Percentiles rank a stretch among this genome's conserved stretches.
phyloP scores from a whole-genome alignment of 1,140 invertebrate species.

The Drosophila kikkawai region DNA sequence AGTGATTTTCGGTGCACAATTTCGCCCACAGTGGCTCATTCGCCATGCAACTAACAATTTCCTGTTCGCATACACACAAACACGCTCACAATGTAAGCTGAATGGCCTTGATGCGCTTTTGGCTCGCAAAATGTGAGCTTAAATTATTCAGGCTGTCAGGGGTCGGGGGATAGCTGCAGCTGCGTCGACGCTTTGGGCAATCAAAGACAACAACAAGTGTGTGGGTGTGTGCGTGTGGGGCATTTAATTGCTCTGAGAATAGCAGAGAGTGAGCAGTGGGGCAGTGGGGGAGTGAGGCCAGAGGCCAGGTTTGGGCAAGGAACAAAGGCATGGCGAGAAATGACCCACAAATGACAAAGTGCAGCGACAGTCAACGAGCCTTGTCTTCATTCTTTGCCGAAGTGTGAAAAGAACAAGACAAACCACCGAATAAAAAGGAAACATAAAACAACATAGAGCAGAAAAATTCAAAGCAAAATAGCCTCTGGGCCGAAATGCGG shows the following conservation, averaged over 20 bases:
- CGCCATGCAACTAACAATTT: conserved; percentile 56
- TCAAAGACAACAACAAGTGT: conserved; percentile 64
- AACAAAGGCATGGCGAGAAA: conserved; percentile 37
- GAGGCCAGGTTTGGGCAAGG: neutral
- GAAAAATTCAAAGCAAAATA: conserved; percentile 23
- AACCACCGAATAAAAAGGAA: conserved; percentile 52
- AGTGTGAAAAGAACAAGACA: conserved; percentile 68
- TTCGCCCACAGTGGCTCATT: conserved; percentile 27
- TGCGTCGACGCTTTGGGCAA: conserved; percentile 53
- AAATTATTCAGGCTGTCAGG: conserved; percentile 70
- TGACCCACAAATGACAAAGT: conserved; percentile 74
- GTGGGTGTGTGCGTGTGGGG: conserved; percentile 32
- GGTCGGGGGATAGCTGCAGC: conserved; percentile 34
- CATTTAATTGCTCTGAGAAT: conserved; percentile 76
- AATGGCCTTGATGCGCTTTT: conserved; percentile 64
- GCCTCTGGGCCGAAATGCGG: conserved; percentile 37
- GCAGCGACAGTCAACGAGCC: conserved; percentile 74
- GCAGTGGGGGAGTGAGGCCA: neutral
- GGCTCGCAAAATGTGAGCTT: conserved; percentile 61
- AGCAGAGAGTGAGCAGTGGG: conserved; percentile 3
- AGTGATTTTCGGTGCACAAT: neutral
- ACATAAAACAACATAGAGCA: neutral
- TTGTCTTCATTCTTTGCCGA: conserved; percentile 44
- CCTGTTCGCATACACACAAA: conserved; percentile 46
- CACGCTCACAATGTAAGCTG: conserved; percentile 36